Conservation (phyloP, 2,797 vertebrate species). For the Dendrocincla tyrannina region DNA sequence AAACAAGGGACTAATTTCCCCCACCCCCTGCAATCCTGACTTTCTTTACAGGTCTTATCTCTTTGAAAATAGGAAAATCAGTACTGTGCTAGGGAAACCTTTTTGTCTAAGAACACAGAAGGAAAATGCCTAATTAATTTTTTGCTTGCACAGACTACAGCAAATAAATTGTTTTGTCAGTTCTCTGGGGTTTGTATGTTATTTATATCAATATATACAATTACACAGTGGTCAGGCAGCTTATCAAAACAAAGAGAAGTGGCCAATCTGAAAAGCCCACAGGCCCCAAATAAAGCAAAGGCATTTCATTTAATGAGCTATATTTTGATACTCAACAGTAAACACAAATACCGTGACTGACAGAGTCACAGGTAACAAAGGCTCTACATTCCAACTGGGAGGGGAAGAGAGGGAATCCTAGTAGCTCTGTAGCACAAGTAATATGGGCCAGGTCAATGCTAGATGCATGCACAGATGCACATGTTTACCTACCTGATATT, state of each 20-base stretch:
- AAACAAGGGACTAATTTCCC: rapidly evolving
- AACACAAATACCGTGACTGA: neutral
- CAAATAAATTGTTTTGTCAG: neutral
- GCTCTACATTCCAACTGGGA: neutral
- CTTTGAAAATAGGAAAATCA: neutral
- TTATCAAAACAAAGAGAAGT: neutral
- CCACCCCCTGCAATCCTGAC: neutral
- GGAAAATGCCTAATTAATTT: neutral
- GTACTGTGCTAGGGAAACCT: neutral
- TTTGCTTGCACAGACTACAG: neutral
- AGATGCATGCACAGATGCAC: slow-evolving; percentile 65
- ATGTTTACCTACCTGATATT: slow-evolving; percentile 64
- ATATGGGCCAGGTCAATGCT: slow-evolving; percentile 62
- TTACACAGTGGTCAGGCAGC: neutral
- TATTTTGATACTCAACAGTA: neutral
- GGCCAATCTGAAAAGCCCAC: neutral
- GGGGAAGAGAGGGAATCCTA: neutral
- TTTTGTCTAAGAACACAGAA: neutral
- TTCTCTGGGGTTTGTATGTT: neutral
- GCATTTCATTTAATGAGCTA: neutral
- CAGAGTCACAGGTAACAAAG: neutral
- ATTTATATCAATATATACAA: neutral
- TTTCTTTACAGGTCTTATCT: neutral
- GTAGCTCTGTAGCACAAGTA: neutral
- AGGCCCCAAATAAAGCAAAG: neutral